A percentile compares a stretch with the other conserved stretches of the same genome.
phyloP scores from a whole-genome alignment of 2,113 vertebrate genomes.

The Oncorhynchus clarkii region DNA sequence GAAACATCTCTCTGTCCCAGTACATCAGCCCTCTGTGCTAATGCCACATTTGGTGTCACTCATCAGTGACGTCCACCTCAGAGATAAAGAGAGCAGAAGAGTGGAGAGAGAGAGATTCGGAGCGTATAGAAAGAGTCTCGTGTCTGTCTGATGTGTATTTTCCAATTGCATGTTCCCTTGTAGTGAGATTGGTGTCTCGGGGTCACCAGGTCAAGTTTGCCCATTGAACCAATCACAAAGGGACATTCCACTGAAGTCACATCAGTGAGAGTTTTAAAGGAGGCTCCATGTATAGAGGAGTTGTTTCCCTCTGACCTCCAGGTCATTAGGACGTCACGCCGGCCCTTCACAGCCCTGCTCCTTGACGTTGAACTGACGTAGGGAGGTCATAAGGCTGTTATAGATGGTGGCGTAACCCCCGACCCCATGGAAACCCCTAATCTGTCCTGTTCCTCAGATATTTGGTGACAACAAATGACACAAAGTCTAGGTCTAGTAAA shows the following conservation, averaged over 20 bases:
- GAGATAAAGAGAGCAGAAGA: conserved; percentile 15
- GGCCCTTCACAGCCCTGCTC: conserved; percentile 15
- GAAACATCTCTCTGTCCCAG: conserved; percentile 17
- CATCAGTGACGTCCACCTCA: conserved; percentile 35
- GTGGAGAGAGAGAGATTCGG: not conserved
- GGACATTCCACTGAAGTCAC: conserved; percentile 37
- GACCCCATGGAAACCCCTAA: conserved; percentile 5
- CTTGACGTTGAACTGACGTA: conserved; percentile 43
- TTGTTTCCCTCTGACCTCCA: conserved; percentile 50
- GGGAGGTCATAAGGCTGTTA: conserved; percentile 19
- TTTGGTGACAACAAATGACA: not conserved
- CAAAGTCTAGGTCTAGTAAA: not conserved
- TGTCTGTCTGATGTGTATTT: not conserved
- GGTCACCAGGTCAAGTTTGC: conserved; percentile 49
- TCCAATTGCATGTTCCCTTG: not conserved
- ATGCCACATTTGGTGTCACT: conserved; percentile 10
- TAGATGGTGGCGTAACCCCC: conserved; percentile 16
- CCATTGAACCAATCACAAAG: conserved; percentile 50
- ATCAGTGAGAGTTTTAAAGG: conserved; percentile 45
- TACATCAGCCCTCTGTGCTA: conserved; percentile 29
- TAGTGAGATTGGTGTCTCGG: conserved; percentile 31
- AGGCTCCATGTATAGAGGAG: conserved; percentile 37
- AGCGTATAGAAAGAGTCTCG: not conserved
- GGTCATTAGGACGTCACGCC: conserved; percentile 18
- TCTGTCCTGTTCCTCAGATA: conserved; percentile 23